Evolutionary conservation across 1,140 invertebrate species (phyloP).

Genomic region (Drosophila simulans): DNA sequence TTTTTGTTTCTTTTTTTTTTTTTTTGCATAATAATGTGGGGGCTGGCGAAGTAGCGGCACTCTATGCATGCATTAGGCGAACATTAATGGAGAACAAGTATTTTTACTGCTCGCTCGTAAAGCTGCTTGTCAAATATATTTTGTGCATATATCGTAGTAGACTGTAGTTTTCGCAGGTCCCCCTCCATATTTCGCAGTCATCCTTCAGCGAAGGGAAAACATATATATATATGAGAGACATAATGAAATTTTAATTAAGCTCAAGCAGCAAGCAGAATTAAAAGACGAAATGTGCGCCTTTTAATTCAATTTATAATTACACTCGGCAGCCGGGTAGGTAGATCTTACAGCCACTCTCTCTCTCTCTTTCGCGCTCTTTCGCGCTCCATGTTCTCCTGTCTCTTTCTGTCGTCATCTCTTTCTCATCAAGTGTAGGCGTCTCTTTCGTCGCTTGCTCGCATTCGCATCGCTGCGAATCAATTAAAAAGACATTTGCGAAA

Average conservation of each 20-base stretch:
- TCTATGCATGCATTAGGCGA: constrained; percentile 35
- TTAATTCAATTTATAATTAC: constrained; percentile 82
- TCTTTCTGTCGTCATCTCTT: neutral
- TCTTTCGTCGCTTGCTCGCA: constrained; percentile 6
- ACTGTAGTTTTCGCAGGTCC: neutral
- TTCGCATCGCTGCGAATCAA: constrained; percentile 63
- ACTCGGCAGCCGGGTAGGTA: constrained; percentile 28
- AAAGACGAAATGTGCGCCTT: constrained; percentile 69
- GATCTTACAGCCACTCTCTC: neutral
- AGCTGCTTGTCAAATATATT: constrained; percentile 79
- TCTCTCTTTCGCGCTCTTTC: constrained; percentile 6
- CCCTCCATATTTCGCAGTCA: neutral
- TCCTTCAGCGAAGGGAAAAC: constrained; percentile 18
- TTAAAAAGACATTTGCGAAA: constrained; percentile 78
- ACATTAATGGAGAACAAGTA: constrained; percentile 62
- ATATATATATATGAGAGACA: constrained; percentile 46
- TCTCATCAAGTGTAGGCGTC: neutral
- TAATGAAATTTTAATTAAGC: constrained; percentile 81
- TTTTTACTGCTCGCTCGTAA: constrained; percentile 76
- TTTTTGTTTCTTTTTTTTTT: neutral
- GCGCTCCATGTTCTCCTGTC: neutral
- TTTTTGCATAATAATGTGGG: constrained; percentile 26
- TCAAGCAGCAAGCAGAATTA: constrained; percentile 61
- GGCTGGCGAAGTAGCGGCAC: neutral
- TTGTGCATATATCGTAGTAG: constrained; percentile 52